Evolutionary conservation across 37 sponge, comb jelly and placozoan genomes (phyloP), one percentile per base, ranked within the genome.

Genomic region (Beroe forskalii): DNA sequence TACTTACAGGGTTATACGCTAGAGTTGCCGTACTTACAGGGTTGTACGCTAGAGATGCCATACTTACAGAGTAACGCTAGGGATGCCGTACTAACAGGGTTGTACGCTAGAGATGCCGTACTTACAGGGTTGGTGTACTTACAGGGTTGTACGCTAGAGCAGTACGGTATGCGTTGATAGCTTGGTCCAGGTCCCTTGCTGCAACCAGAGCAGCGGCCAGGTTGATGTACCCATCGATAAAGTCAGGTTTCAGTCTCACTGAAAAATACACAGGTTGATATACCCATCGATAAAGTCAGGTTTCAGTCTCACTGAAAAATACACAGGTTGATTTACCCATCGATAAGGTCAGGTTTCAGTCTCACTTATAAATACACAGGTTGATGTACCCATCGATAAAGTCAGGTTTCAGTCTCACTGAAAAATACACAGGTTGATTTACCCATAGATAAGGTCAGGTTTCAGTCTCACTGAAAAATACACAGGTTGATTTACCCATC

Each of bases 331-430:
- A 98, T 96, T 80, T 98, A 96, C 17, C 99, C 99, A 69, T 98
- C 99, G 31, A 98, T 97, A 90, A 98, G 96, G 61, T 98, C 99
- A 0, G 99, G 95, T 90, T 96, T 98, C 20, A 98, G 91, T n/a
- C 92, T 60, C 39, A 98, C 94, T 25, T n/a, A n/a, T n/a, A n/a
- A n/a, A n/a, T n/a, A n/a, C n/a, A n/a, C 40, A 98, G 91, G 76
- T 98, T 98, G 90, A 98, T 96, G 90, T 98, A 96, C 19, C 99
- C 99, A 67, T 98, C 99, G 35, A 98, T 97, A 90, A 98, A 98
- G 61, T 98, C 99, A 0, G 99, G 95, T 90, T 96, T 98, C 20
- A 98, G 91, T n/a, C 92, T 60, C 39, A n/a, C n/a, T n/a, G n/a
- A n/a, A n/a, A n/a, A n/a, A n/a, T n/a, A n/a, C n/a, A n/a, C n/a